phyloP scores from a whole-genome alignment of 2,797 vertebrate genomes.

The Echeneis naucrates region DNA sequence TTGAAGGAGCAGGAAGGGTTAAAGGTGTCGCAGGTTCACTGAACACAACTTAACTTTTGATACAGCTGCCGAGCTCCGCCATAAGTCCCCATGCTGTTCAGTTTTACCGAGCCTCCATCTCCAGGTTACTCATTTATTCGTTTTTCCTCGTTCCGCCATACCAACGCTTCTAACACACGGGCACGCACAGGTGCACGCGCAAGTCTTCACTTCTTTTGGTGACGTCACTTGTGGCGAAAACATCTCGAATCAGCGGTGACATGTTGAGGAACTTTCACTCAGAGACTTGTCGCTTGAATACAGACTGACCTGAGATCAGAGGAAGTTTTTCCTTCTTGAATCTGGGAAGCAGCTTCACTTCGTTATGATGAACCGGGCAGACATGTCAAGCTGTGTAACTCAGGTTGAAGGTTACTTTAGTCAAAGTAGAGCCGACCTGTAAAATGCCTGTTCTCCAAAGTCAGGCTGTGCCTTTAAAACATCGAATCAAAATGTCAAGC shows the following conservation, averaged over 20 bases:
- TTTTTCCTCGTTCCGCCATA: conserved; percentile 8
- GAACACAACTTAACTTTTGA: not conserved
- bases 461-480: too few species aligned
- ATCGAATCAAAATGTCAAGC: not conserved
- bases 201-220: not conserved
- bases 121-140: conserved; percentile 52
- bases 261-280: conserved; percentile 44
- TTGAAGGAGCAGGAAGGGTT: too few species aligned
- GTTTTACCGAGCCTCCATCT: not conserved
- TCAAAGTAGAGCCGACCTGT: too few species aligned
- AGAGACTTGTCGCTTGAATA: conserved; percentile 36
- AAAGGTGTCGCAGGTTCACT: conserved; percentile 38
- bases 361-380: not conserved
- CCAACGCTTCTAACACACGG: not conserved
- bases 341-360: not conserved
- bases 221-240: conserved; percentile 25
- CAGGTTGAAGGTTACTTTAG: too few species aligned
- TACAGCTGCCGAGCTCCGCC: not conserved
- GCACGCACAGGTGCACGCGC: not conserved
- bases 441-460: too few species aligned
- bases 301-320: conserved; percentile 40
- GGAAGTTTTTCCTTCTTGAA: conserved; percentile 2
- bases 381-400: not conserved
- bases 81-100: not conserved
- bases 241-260: conserved; percentile 35